phyloP scores from a whole-genome alignment of 2,888 invertebrate species.

The Lepidochitona cinerea region DNA sequence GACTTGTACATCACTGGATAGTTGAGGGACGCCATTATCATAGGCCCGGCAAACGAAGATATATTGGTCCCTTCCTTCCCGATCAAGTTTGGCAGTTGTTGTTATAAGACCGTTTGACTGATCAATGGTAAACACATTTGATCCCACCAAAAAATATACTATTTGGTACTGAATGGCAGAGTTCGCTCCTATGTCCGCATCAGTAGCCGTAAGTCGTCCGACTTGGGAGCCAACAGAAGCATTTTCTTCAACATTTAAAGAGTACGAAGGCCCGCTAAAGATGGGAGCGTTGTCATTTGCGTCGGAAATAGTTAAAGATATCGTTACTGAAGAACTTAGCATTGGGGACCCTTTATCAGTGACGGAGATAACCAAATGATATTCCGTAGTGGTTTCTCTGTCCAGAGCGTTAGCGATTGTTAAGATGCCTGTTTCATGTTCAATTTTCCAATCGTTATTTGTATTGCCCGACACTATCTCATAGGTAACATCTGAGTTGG shows the following conservation, averaged over 20 bases:
- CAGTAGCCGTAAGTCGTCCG: constrained; percentile 43
- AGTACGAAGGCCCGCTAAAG: constrained; percentile 41
- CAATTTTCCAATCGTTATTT: constrained; percentile 47
- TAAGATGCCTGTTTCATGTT: constrained; percentile 39
- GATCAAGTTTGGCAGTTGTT: constrained; percentile 37
- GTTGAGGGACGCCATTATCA: constrained; percentile 45
- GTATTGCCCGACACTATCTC: constrained; percentile 50
- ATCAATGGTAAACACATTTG: constrained; percentile 38
- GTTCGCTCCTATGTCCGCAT: constrained; percentile 49
- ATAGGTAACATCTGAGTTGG: constrained; percentile 45
- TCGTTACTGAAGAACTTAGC: constrained; percentile 32
- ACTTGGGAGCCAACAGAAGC: constrained; percentile 37
- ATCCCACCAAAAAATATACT: constrained; percentile 33
- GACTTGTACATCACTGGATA: constrained; percentile 40
- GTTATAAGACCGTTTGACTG: constrained; percentile 36
- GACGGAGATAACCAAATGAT: constrained; percentile 40
- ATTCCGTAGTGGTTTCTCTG: constrained; percentile 48
- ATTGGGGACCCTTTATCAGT: constrained; percentile 37
- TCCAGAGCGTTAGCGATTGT: constrained; percentile 43
- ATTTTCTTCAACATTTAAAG: constrained; percentile 48
- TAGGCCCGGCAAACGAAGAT: constrained; percentile 38
- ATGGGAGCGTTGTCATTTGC: constrained; percentile 53
- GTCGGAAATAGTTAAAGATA: constrained; percentile 48
- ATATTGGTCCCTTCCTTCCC: constrained; percentile 42
- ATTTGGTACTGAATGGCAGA: constrained; percentile 37